Percentiles rank a stretch among this genome's conserved stretches.
Evolutionary conservation across 2,888 invertebrate genomes (phyloP).

Genomic region (Dynastes grantii): DNA sequence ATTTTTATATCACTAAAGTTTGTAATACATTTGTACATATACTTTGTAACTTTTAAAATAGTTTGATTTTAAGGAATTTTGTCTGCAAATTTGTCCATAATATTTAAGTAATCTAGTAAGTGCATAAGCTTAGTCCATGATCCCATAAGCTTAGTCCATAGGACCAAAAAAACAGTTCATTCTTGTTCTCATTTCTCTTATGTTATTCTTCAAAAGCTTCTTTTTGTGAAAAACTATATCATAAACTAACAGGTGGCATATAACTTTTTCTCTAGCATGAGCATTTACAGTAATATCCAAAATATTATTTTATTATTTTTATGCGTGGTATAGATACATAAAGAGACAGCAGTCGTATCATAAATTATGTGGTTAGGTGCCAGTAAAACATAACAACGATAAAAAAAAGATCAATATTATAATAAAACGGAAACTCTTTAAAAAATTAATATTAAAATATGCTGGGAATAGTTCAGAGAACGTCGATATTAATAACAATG

Average conservation of each 20-base stretch:
- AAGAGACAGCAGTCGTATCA: background rate
- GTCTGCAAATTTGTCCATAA: too few relatives aligned
- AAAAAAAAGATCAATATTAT: slow-evolving; percentile 1
- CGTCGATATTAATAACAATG: slow-evolving; percentile 10
- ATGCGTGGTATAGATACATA: background rate
- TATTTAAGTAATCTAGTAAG: too few relatives aligned
- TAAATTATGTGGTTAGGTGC: background rate
- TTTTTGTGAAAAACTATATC: too few relatives aligned
- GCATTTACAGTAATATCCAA: background rate
- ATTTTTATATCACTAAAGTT: too few relatives aligned
- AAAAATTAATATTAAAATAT: slow-evolving; percentile 12
- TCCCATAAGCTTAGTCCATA: too few relatives aligned
- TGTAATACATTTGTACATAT: too few relatives aligned
- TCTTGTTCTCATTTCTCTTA: too few relatives aligned
- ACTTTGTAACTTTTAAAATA: too few relatives aligned
- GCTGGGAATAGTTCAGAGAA: background rate
- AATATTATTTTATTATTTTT: slow-evolving; percentile 15
- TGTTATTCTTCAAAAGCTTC: too few relatives aligned
- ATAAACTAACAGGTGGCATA: slow-evolving; percentile 6
- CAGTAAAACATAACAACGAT: background rate
- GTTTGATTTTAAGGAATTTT: too few relatives aligned
- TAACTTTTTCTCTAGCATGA: slow-evolving; percentile 5
- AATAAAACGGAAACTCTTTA: background rate
- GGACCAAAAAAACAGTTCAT: too few relatives aligned
- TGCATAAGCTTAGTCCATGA: too few relatives aligned